Evolutionary conservation across 2,888 invertebrate species (phyloP).

Genomic region (Eueremaeus valkanovi): DNA sequence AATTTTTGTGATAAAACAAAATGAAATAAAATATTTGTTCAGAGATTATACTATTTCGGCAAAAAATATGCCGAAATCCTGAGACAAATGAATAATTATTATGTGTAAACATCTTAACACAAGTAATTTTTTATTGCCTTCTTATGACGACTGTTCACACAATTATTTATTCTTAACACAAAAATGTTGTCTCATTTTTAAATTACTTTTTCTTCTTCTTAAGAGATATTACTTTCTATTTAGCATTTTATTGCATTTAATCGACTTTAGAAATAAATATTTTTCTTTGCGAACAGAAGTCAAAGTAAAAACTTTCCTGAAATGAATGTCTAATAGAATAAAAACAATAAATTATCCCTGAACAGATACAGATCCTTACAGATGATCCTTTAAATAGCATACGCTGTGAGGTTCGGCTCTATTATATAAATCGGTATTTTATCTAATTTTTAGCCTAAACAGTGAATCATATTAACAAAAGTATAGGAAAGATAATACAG

Average conservation of each 20-base stretch:
- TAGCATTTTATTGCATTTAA: slow-evolving; percentile 5
- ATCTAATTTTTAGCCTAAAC: too few relatives aligned
- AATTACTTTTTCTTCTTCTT: neutral
- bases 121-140: neutral
- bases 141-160: neutral
- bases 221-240: neutral
- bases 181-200: slow-evolving; percentile 18
- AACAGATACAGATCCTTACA: too few relatives aligned
- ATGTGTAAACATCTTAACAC: slow-evolving; percentile 10
- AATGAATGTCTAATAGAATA: neutral
- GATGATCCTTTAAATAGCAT: too few relatives aligned
- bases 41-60: neutral
- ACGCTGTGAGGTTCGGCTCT: too few relatives aligned
- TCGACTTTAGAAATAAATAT: neutral
- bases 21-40: neutral
- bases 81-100: slow-evolving; percentile 14
- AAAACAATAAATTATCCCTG: neutral
- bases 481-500: too few relatives aligned
- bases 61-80: neutral
- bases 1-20: neutral
- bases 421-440: too few relatives aligned
- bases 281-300: neutral
- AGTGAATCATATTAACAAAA: too few relatives aligned
- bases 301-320: neutral
- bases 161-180: neutral